Evolutionary conservation across 2,113 vertebrate genomes (phyloP).

Genomic region (Trichomycterus rosablanca): DNA sequence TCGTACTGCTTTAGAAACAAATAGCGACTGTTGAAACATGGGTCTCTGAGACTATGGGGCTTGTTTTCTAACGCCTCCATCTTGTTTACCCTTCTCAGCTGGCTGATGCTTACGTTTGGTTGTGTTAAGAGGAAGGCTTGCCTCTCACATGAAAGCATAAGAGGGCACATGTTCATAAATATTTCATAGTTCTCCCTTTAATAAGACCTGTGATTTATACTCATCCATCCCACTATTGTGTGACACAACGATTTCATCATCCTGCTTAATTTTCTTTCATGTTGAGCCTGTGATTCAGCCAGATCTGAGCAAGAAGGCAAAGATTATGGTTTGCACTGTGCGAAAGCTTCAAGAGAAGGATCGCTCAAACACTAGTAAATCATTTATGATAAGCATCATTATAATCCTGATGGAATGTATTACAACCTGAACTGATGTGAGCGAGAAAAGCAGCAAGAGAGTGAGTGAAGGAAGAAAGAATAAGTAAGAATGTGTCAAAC

Average conservation of each 20-base stretch:
- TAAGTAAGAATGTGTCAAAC: no score
- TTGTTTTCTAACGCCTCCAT: background rate
- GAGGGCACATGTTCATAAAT: constrained; percentile 35
- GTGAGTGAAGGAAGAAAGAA: background rate
- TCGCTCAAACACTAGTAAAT: constrained; percentile 8
- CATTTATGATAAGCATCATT: constrained; percentile 23
- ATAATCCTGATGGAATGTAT: constrained; percentile 13
- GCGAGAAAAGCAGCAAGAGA: background rate
- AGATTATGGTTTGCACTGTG: background rate
- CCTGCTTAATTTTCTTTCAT: constrained; percentile 19
- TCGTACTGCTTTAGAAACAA: no score
- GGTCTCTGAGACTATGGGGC: background rate
- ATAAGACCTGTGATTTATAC: constrained; percentile 3
- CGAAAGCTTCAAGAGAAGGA: constrained; percentile 3
- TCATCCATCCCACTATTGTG: constrained; percentile 15
- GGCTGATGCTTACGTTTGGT: constrained; percentile 16
- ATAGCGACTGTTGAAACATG: no score
- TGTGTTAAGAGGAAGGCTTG: constrained; percentile 3
- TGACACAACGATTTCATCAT: constrained; percentile 35
- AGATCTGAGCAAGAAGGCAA: background rate
- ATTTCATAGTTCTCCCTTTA: constrained; percentile 32
- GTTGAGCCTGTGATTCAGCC: background rate
- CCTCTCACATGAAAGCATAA: constrained; percentile 17
- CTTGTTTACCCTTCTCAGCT: constrained; percentile 21
- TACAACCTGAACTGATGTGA: constrained; percentile 11